phyloP scores from a whole-genome alignment of 2,113 vertebrate genomes.

The Indicator indicator region DNA sequence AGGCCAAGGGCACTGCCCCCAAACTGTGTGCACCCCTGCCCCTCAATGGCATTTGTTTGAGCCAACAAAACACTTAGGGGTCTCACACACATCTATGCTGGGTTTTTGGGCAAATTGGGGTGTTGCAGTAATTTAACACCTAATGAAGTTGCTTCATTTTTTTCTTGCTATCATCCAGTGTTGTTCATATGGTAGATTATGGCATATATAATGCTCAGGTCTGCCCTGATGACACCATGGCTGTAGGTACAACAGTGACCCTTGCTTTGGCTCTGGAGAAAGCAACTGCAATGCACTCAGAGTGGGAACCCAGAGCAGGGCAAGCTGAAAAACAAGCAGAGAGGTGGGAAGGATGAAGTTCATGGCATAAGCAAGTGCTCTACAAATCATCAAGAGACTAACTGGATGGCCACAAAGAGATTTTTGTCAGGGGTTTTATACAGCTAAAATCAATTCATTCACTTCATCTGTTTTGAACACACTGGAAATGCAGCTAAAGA shows the following conservation, averaged over 20 bases:
- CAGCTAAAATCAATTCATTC: conserved; percentile 83
- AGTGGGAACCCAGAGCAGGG: conserved; percentile 28
- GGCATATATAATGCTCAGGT: background rate
- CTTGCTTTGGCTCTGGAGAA: background rate
- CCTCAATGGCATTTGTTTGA: background rate
- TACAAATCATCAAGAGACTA: conserved; percentile 79
- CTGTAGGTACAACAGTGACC: background rate
- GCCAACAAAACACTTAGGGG: background rate
- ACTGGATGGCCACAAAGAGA: conserved; percentile 74
- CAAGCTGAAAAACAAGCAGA: conserved; percentile 45
- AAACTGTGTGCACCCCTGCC: too few relatives aligned
- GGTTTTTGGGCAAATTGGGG: background rate
- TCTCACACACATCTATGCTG: background rate
- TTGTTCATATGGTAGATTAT: background rate
- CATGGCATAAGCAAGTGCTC: conserved; percentile 68
- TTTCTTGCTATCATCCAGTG: background rate
- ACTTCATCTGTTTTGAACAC: conserved; percentile 78
- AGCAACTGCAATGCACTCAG: background rate
- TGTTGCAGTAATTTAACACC: background rate
- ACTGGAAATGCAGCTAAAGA: conserved; percentile 68
- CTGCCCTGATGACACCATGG: background rate
- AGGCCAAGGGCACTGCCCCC: too few relatives aligned
- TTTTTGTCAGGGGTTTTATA: conserved; percentile 76
- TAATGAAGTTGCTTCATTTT: background rate
- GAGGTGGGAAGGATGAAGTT: conserved; percentile 59